phyloP scores from a whole-genome alignment of 2,888 invertebrate genomes.

The Cinara cedri region DNA sequence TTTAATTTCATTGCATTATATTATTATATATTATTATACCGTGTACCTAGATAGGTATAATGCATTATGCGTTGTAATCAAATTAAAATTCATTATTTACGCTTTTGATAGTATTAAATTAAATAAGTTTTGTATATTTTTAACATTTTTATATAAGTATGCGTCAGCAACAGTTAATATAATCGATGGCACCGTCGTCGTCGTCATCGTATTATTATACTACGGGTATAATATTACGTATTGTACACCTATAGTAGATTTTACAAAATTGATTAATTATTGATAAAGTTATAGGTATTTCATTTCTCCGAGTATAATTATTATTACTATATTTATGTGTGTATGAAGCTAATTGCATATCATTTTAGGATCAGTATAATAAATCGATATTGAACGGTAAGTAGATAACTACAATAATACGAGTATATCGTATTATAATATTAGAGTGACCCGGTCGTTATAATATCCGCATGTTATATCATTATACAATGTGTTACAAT shows the following conservation, averaged over 20 bases:
- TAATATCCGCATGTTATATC: neutral
- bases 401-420: neutral
- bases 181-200: too few species aligned
- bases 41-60: neutral
- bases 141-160: too few species aligned
- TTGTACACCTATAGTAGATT: too few species aligned
- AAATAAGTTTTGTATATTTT: constrained; percentile 13
- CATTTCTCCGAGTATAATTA: too few species aligned
- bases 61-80: neutral
- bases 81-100: constrained; percentile 17
- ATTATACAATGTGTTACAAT: neutral
- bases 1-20: constrained; percentile 14
- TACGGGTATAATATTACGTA: too few species aligned
- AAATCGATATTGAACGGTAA: neutral
- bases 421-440: too few species aligned
- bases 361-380: neutral
- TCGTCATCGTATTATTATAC: too few species aligned
- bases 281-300: too few species aligned
- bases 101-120: constrained; percentile 9
- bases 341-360: constrained; percentile 24
- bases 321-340: neutral
- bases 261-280: too few species aligned
- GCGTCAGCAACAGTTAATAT: too few species aligned
- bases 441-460: too few species aligned
- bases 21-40: neutral